Base-by-base conservation (phyloP, 2,888 invertebrate species). In the Gandaritis pyraliata region DNA sequence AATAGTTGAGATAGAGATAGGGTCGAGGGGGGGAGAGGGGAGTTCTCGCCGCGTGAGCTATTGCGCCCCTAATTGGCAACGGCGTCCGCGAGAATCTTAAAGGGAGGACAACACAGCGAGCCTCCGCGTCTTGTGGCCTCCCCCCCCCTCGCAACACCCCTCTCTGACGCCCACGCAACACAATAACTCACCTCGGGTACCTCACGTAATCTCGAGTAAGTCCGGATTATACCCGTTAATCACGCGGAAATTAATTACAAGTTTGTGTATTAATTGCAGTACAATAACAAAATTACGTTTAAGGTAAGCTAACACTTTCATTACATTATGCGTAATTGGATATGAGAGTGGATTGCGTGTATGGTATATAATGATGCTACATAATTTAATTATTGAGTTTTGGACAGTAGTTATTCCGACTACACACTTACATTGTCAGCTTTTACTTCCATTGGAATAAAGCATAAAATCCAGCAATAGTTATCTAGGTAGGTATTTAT, bases 71-170 rank as follows among this genome's bases (percentile, higher is more conserved):
- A 93, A 93, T 93, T 92, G 93, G 93, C 88, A 87, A 83, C 87
- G 93, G 92, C 92, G 91, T 90, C 87, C 92, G 91, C 92, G 88
- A 91, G 92, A 93, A 89, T 93, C 93, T 93, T 92, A 88, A 89
- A 88, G 89, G 89, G 89, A 92, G 90, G 89, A 90, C 88, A 87
- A 82, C 83, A 84, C 81, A 83, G 81, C 90, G 78, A 83, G 81
- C 81, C 83, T 86, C 85, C 90, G 86, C 88, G 80, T 85, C 86
- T 88, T 86, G 84, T 71, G 83, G 83, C 81, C 82, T 80, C 77
- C 54, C 51, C 55, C 67, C 57, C 70, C 69, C 66, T 68, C 65
- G 66, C 72, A 54, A 64, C 63, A 74, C 65, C 71, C 69, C 71
- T 73, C 70, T 73, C 76, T 79, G 36, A 50, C 78, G 74, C 80